Evolutionary conservation across 2,113 vertebrate species (phyloP).

Genomic region (Pandion haliaetus): DNA sequence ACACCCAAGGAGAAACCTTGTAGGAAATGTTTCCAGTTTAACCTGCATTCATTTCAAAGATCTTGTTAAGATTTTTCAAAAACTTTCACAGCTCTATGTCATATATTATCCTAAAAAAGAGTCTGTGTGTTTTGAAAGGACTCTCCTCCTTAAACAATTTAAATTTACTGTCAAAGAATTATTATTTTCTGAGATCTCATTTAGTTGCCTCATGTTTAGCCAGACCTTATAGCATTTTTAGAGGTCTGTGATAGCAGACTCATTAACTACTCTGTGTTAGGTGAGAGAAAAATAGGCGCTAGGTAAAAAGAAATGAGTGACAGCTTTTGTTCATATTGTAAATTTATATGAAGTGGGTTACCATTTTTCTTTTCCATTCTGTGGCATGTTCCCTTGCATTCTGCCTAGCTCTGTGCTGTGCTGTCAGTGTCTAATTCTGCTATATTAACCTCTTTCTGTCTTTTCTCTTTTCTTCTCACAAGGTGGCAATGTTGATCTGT

Average conservation of each 20-base stretch:
- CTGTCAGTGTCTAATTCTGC: accelerated
- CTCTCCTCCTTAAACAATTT: background rate
- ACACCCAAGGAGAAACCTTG: background rate
- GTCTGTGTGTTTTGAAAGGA: background rate
- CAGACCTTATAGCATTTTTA: background rate
- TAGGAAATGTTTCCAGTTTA: background rate
- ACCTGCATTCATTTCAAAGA: background rate
- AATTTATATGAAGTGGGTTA: background rate
- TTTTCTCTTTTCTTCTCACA: background rate
- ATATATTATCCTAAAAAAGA: background rate
- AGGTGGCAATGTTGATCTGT: slow-evolving; percentile 97
- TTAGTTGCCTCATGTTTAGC: background rate
- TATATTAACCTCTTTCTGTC: background rate
- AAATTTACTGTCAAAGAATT: background rate
- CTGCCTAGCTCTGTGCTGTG: background rate
- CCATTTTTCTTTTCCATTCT: background rate
- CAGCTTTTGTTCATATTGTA: background rate
- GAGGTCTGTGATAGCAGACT: background rate
- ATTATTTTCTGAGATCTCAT: background rate
- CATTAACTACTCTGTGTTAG: background rate
- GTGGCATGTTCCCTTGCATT: background rate
- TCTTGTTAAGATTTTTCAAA: background rate
- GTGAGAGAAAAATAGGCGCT: background rate
- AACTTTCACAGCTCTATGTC: background rate
- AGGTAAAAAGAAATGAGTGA: background rate